Conservation (phyloP, 1,140 invertebrate species). For the Charaxes varanes region DNA sequence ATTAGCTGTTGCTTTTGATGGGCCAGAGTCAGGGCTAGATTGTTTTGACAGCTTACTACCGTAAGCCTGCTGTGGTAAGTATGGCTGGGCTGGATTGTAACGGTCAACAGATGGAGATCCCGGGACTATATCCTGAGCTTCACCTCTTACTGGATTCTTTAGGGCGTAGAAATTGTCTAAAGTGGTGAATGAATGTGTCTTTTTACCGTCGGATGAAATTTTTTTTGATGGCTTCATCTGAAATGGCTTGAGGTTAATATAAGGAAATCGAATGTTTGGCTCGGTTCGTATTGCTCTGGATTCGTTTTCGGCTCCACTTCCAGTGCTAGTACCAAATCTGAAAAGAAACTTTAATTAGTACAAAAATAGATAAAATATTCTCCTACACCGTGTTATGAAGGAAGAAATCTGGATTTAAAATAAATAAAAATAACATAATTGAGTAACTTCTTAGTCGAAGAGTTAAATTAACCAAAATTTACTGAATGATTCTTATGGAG, state of each 20-base stretch:
- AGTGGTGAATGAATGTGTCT: constrained; percentile 47
- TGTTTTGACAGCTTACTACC: constrained; percentile 43
- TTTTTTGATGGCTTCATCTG: constrained; percentile 51
- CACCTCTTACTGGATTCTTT: constrained; percentile 54
- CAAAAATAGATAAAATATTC: constrained; percentile 4
- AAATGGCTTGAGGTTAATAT: constrained; percentile 59
- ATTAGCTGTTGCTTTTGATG: constrained; percentile 41
- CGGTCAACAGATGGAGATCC: constrained; percentile 46
- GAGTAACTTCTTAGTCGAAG: no score
- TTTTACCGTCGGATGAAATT: constrained; percentile 36
- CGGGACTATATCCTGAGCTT: constrained; percentile 52
- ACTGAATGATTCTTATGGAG: no score
- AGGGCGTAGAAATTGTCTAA: constrained; percentile 56
- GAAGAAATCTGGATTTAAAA: no score
- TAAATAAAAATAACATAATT: no score
- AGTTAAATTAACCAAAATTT: constrained; percentile 1
- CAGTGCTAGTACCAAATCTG: constrained; percentile 54
- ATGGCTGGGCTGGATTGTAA: constrained; percentile 69
- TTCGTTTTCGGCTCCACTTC: constrained; percentile 63
- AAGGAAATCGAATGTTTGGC: constrained; percentile 55
- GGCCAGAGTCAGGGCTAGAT: constrained; percentile 28
- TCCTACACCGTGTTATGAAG: no score
- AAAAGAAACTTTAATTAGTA: constrained; percentile 17
- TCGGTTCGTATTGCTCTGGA: constrained; percentile 63
- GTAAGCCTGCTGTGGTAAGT: constrained; percentile 50